These are phyloP conservation scores for Bucorvus abyssinicus DNA, from an alignment of 2,797 vertebrate species.

Conservation along the genomic window DNA sequence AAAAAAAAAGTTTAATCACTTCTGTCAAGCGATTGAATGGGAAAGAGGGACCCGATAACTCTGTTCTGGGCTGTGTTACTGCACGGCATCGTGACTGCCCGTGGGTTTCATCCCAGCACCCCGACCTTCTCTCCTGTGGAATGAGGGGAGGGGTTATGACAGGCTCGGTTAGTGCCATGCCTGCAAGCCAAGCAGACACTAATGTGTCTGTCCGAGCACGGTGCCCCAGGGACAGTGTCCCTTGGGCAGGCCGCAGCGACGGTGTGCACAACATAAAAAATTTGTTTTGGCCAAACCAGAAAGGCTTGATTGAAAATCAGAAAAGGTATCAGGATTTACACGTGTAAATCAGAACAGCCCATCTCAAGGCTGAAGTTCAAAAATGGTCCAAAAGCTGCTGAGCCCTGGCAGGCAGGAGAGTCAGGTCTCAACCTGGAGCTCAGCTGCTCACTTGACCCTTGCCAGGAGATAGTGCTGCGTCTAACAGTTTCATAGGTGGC, in stretches of 20 bases:
- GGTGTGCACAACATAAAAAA: background rate
- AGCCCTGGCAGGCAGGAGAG: background rate
- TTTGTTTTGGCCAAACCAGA: background rate
- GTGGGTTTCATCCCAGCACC: background rate
- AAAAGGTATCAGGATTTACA: background rate
- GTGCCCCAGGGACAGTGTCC: background rate
- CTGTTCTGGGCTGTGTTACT: background rate
- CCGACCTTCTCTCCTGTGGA: rapidly evolving
- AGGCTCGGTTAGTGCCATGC: background rate
- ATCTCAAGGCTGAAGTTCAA: background rate
- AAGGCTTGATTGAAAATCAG: background rate
- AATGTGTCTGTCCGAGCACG: background rate
- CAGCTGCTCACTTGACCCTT: background rate
- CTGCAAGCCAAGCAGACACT: background rate
- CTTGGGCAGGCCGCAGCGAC: background rate
- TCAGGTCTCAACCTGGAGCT: background rate
- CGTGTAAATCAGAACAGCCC: background rate
- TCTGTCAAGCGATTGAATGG: background rate
- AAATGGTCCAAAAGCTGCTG: background rate
- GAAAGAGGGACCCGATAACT: background rate
- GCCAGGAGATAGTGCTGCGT: background rate
- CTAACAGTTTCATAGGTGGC: too few relatives aligned
- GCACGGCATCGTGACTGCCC: background rate
- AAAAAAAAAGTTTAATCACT: rapidly evolving
- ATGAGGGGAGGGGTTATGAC: too few relatives aligned